Evolutionary conservation across 2,888 invertebrate species (phyloP), one percentile per base, ranked within the genome.

Genomic region (Miltochrista miniata): DNA sequence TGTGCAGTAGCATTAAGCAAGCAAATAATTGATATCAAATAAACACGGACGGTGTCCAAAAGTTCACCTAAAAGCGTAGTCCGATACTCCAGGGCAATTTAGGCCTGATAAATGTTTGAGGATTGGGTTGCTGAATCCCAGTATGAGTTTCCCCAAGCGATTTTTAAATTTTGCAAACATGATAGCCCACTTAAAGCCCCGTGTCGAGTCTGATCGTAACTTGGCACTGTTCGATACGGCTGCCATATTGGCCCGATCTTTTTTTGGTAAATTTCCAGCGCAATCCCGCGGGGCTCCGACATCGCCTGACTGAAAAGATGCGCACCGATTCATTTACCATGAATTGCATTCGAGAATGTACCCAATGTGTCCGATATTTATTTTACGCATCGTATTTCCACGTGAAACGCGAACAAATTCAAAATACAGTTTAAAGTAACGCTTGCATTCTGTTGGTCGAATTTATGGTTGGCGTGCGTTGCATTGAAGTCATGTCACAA

Each of bases 151-250:
- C 59, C 63, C 69, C 71, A 74, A 78, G 72, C 70, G 74, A 66
- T 74, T 80, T 87, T 87, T 78, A 73, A 81, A 82, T 81, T 83
- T 85, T 81, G 66, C 77, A 84, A 85, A 91, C 90, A 90, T 85
- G 90, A 85, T 89, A 89, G 89, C 75, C 88, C 90, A 91, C 84
- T 91, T 91, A 91, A 83, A 80, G 83, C 69, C 68, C 76, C 80
- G 74, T 90, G 88, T 89, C 82, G 79, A 77, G 65, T 64, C 61
- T 74, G 81, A 78, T 83, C 84, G 87, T 87, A 85, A 89, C 81
- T 89, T 86, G 86, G 82, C 76, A 70, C 77, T 72, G 83, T 80
- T 84, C 84, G 83, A 85, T 87, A 83, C 83, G 80, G 79, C 79
- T 83, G 85, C 83, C 83, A 85, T 85, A 83, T 85, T 81, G 83